Percentiles rank a stretch among this genome's conserved stretches.
Conservation (phyloP, 1,140 invertebrate species). For the Arion vulgaris region DNA sequence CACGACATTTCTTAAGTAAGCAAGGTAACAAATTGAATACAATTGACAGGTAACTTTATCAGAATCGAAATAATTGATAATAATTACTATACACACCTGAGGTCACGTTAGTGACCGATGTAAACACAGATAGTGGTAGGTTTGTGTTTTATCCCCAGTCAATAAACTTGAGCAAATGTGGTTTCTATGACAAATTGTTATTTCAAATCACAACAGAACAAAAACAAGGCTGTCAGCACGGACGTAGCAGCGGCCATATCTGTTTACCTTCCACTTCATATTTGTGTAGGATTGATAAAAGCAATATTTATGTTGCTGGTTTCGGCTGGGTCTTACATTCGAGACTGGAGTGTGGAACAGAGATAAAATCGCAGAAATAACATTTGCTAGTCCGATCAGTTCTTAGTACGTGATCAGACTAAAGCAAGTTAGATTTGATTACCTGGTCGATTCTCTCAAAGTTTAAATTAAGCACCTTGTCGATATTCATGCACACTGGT, state of each 20-base stretch:
- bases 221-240: not conserved
- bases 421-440: slow-evolving; percentile 8
- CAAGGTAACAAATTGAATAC: too few species aligned
- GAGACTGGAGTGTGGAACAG: not conserved
- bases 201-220: too few species aligned
- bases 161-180: too few species aligned
- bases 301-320: not conserved
- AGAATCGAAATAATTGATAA: too few species aligned
- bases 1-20: too few species aligned
- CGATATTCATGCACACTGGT: not conserved
- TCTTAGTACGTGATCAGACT: not conserved
- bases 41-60: too few species aligned
- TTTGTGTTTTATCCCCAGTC: too few species aligned
- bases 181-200: too few species aligned
- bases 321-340: too few species aligned
- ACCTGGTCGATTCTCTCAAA: not conserved
- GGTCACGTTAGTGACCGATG: too few species aligned
- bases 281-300: not conserved
- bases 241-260: not conserved
- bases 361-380: not conserved
- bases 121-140: too few species aligned
- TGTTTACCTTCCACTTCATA: not conserved
- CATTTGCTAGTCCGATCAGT: not conserved
- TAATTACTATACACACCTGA: too few species aligned
- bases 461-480: not conserved